Percentiles rank a stretch among this genome's conserved stretches.
These are phyloP conservation scores for Idaea straminata DNA, from an alignment of 2,888 invertebrate genomes.

Conservation along the genomic window DNA sequence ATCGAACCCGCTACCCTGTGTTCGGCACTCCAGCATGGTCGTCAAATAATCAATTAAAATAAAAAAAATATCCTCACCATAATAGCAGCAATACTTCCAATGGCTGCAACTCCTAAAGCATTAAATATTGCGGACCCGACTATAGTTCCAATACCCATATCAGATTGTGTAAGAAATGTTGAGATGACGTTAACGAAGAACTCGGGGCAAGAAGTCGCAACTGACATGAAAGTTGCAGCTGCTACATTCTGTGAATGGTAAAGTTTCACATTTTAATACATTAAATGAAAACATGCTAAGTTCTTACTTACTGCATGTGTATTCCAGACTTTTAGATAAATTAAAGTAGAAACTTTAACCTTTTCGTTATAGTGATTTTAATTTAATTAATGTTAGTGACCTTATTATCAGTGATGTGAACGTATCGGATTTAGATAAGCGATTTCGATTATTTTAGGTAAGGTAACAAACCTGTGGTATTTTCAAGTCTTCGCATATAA, in stretches of 20 bases:
- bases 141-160: conserved; percentile 93
- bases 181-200: conserved; percentile 95
- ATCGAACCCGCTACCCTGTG: too few relatives aligned
- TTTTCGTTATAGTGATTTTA: too few relatives aligned
- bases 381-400: too few relatives aligned
- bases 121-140: conserved; percentile 94
- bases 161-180: conserved; percentile 89
- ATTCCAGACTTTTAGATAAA: too few relatives aligned
- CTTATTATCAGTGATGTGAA: too few relatives aligned
- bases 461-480: conserved; percentile 80
- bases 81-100: conserved; percentile 87
- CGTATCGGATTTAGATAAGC: too few relatives aligned
- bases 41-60: too few relatives aligned
- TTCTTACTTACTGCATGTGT: too few relatives aligned
- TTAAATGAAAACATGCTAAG: too few relatives aligned
- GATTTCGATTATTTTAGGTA: neutral
- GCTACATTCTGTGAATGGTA: conserved; percentile 87
- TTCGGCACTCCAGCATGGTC: too few relatives aligned
- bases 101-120: conserved; percentile 90
- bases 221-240: conserved; percentile 98
- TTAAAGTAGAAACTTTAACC: too few relatives aligned
- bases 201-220: conserved; percentile 97
- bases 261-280: neutral
- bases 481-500: conserved; percentile 89
- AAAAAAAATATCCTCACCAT: conserved; percentile 68